Base-by-base conservation (phyloP, 2,797 vertebrate species). In the Lates japonicus region DNA sequence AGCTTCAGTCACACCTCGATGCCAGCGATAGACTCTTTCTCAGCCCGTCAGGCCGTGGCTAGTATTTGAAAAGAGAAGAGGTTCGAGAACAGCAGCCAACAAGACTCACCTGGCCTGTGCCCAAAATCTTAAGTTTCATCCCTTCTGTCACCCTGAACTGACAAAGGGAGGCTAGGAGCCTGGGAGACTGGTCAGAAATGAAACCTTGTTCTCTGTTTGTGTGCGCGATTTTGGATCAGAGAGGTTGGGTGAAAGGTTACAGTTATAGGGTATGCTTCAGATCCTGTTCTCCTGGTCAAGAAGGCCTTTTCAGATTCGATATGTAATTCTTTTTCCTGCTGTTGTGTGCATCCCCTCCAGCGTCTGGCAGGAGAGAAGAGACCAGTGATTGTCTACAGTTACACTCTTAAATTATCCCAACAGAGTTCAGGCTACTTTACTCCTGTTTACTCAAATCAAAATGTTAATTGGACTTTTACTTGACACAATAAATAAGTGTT, bases 291-390 rank as follows among this genome's bases (percentile, higher is more conserved):
- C 62, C 51, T 75, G 69, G 70, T 83, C 74, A 31, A 61, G 57
- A 88, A 75, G 68, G 82, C 82, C 81, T 86, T 81, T 69, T 55
- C 66, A 79, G 70, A 86, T 75, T 70, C 70, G 35, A 86, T 78
- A 59, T 68, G 41, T 73, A 60, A 59, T 29, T 62, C 0, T 61
- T 86, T 76, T 73, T 57, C 72, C 42, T 76, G 74, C 74, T 87
- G 68, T 81, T 70, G 52, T 87, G 78, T 85, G 67, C 81, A 52
- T 72, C 72, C 70, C 77, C 78, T 88, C 80, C 86, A 86, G 87
- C 80, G 74, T 89, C 89, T 91, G 87, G 87, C 85, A 84, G 87
- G 88, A 93, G 83, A 84, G 88, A 63, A 66, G 70, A 90, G 72
- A 81, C 69, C 82, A 71, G 65, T 72, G 78, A 79, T 87, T 66